These are phyloP conservation scores for Erannis defoliaria DNA, from an alignment of 2,888 invertebrate genomes.

Conservation along the genomic window DNA sequence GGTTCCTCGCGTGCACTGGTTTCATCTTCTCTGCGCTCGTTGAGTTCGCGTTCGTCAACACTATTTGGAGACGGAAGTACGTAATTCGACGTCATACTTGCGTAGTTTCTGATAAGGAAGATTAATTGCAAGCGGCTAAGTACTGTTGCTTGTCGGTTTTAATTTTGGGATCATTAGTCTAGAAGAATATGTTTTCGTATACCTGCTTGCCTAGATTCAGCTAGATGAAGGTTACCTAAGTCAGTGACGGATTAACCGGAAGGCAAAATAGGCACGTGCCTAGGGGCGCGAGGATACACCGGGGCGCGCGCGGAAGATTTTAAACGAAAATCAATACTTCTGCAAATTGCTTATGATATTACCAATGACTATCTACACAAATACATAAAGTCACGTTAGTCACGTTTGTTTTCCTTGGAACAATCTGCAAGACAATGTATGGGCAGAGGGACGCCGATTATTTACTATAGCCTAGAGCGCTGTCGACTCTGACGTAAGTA, in stretches of 20 bases:
- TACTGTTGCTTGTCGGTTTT: background rate
- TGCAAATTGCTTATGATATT: too few species aligned
- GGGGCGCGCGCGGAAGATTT: too few species aligned
- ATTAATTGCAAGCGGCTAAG: constrained; percentile 4
- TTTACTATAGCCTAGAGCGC: too few species aligned
- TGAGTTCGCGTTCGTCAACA: constrained; percentile 96
- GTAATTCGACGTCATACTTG: constrained; percentile 49
- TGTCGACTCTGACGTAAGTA: too few species aligned
- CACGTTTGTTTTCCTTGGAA: too few species aligned
- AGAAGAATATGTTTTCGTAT: background rate
- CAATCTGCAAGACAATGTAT: too few species aligned
- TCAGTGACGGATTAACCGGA: background rate
- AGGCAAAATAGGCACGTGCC: too few species aligned
- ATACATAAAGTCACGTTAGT: too few species aligned
- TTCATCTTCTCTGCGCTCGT: constrained; percentile 95
- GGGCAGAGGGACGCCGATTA: too few species aligned
- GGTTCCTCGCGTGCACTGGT: constrained; percentile 94
- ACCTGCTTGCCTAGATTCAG: background rate
- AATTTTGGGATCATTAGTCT: background rate
- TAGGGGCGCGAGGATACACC: too few species aligned
- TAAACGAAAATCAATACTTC: too few species aligned
- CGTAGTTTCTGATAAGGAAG: constrained; percentile 3
- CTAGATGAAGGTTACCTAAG: background rate
- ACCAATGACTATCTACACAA: too few species aligned
- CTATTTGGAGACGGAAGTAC: constrained; percentile 94